Evolutionary conservation across 1,140 invertebrate genomes (phyloP), one percentile per base, ranked within the genome.

Genomic region (Cydia amplana): DNA sequence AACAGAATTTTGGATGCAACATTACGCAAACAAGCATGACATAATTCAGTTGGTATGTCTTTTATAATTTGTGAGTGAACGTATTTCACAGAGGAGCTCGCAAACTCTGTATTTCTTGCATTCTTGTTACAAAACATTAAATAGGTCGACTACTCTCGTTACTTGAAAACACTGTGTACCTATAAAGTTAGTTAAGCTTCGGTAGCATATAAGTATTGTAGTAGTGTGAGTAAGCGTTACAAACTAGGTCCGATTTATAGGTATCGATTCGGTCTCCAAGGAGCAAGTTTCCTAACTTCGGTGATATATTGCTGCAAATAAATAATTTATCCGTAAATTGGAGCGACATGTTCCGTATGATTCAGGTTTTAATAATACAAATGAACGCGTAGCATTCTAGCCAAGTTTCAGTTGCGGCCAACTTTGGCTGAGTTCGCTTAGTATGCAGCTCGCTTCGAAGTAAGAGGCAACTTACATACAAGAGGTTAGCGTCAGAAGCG

Each of bases 291-390:
- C 16, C 32, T 40, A 70, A 70, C 36, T 70, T 70, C 5, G 65
- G 65, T 70, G 65, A 70, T 70, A 36, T 70, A 70, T 70, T 36
- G 65, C 16, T 7, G 18, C 65, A 70, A 70, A 70, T 70, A 70
- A 70, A 70, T 70, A 70, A 70, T 70, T 70, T 70, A 70, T 70
- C 65, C 65, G 28, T 70, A 70, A 70, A 70, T 70, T 70, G 32
- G 36, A 40, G 32, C 65, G 65, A 70, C 65, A 70, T 36, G 23
- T 70, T 23, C 64, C 64, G 16, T 70, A 36, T 18, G 64, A 16
- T 70, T 40, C 77, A 78, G 75, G 73, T 77, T 78, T 79, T 83
- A 83, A 82, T 83, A 79, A 74, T 77, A 83, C 79, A 83, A 83
- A 83, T 80, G 82, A 83, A 80, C 77, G 80, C 74, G 67, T 55